phyloP scores from a whole-genome alignment of 2,113 vertebrate species.

The Psilopogon haemacephalus region DNA sequence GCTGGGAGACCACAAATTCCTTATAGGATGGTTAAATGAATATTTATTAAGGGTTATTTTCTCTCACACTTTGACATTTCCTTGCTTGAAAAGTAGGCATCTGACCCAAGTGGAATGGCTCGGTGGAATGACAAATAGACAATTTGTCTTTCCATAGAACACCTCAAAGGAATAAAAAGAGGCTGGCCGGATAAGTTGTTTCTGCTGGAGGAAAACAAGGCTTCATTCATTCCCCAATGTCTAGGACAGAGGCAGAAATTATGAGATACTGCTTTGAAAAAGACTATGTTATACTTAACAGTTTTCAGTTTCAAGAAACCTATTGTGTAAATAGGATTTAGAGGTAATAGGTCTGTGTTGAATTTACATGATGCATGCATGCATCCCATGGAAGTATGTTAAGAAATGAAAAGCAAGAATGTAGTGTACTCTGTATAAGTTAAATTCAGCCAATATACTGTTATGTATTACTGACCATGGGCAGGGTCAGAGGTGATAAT shows the following conservation, averaged over 20 bases:
- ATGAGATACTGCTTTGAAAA: not conserved
- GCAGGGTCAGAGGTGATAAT: not conserved
- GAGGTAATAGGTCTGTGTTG: not conserved
- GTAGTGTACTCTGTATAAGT: not conserved
- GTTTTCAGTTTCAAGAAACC: not conserved
- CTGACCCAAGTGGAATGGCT: conserved; percentile 6
- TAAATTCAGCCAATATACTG: not conserved
- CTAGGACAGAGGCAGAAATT: not conserved
- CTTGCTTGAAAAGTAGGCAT: not conserved
- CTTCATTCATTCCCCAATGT: not conserved
- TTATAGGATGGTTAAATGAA: not conserved
- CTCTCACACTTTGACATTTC: conserved; percentile 21
- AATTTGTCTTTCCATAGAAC: conserved; percentile 15
- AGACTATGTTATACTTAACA: not conserved
- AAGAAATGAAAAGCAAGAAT: not conserved
- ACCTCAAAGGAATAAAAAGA: not conserved
- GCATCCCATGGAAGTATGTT: not conserved
- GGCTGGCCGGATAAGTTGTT: not conserved
- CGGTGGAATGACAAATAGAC: not conserved
- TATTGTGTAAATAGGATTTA: not conserved
- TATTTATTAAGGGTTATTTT: conserved; percentile 1
- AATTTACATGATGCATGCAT: not conserved
- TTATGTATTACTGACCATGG: not conserved
- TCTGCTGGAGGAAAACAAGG: not conserved
- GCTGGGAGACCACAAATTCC: not conserved